A percentile compares a stretch with the other conserved stretches of the same genome.
Evolutionary conservation across 2,113 vertebrate genomes (phyloP).

Genomic region (Oxyura jamaicensis): DNA sequence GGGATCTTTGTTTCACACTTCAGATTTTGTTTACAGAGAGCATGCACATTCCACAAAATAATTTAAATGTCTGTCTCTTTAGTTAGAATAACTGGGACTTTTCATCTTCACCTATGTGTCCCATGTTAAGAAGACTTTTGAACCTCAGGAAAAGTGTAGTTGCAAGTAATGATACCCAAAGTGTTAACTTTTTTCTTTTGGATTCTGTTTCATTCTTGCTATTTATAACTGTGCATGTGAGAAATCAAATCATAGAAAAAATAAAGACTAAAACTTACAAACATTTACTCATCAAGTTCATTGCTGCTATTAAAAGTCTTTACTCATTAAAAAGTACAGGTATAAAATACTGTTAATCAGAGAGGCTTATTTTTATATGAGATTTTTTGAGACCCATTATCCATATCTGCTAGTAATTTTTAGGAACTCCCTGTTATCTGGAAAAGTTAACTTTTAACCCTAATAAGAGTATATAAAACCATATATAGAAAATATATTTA

Average conservation of each 20-base stretch:
- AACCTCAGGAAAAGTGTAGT: slow-evolving; percentile 20
- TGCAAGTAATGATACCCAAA: not conserved
- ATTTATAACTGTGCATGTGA: slow-evolving; percentile 47
- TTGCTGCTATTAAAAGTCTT: slow-evolving; percentile 54
- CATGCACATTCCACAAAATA: accelerated
- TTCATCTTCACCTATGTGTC: not conserved
- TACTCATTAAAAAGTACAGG: slow-evolving; percentile 21
- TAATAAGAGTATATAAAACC: not conserved
- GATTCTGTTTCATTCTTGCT: not conserved
- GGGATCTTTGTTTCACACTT: not conserved
- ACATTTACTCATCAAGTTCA: slow-evolving; percentile 51
- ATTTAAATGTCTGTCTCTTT: not conserved
- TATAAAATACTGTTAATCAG: slow-evolving; percentile 46
- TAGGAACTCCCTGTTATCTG: not conserved
- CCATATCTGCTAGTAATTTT: not conserved
- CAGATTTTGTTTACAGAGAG: not conserved
- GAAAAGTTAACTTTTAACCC: not conserved
- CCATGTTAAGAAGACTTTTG: not conserved
- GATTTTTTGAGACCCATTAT: not conserved
- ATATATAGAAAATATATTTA: not conserved
- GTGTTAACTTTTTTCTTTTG: not conserved
- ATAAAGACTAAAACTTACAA: slow-evolving; percentile 62
- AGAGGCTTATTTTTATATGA: not conserved
- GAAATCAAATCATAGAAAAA: slow-evolving; percentile 59
- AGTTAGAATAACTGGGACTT: not conserved